A percentile compares a stretch with the other conserved stretches of the same genome.
Conservation (phyloP, 2,888 invertebrate genomes). For the Sericinus montela region DNA sequence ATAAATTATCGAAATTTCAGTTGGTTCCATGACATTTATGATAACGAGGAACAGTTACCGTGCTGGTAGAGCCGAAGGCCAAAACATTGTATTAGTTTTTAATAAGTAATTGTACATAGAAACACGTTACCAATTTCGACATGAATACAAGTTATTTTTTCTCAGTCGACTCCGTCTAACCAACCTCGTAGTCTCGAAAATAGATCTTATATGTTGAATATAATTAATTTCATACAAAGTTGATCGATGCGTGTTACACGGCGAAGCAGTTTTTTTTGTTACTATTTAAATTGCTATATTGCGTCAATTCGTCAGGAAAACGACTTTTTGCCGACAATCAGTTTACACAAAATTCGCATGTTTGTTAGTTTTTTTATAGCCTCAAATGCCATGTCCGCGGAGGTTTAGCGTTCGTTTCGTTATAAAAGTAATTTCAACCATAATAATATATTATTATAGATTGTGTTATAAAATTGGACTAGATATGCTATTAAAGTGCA, state of each 20-base stretch:
- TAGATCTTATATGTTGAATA: slow-evolving; percentile 74
- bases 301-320: slow-evolving; percentile 66
- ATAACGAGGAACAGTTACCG: neutral
- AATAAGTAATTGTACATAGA: slow-evolving; percentile 73
- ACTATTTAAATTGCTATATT: slow-evolving; percentile 74
- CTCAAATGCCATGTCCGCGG: slow-evolving; percentile 32
- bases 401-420: slow-evolving; percentile 43
- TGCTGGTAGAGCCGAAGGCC: slow-evolving; percentile 8
- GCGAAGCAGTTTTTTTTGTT: slow-evolving; percentile 43
- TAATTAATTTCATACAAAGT: slow-evolving; percentile 72
- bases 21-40: slow-evolving; percentile 11
- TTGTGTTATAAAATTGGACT: slow-evolving; percentile 34
- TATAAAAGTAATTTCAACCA: slow-evolving; percentile 53
- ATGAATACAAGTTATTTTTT: slow-evolving; percentile 66
- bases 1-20: neutral
- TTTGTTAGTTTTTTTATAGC: slow-evolving; percentile 48
- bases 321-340: slow-evolving; percentile 45
- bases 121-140: slow-evolving; percentile 68
- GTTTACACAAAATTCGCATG: slow-evolving; percentile 63
- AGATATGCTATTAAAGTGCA: slow-evolving; percentile 30
- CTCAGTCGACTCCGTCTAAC: slow-evolving; percentile 50
- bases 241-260: slow-evolving; percentile 74
- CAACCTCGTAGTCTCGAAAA: slow-evolving; percentile 76
- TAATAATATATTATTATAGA: slow-evolving; percentile 29
- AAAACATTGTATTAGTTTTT: slow-evolving; percentile 57